These are phyloP conservation scores for Parauchenoglanis ngamensis DNA, from an alignment of 2,797 vertebrate genomes.

Conservation along the genomic window DNA sequence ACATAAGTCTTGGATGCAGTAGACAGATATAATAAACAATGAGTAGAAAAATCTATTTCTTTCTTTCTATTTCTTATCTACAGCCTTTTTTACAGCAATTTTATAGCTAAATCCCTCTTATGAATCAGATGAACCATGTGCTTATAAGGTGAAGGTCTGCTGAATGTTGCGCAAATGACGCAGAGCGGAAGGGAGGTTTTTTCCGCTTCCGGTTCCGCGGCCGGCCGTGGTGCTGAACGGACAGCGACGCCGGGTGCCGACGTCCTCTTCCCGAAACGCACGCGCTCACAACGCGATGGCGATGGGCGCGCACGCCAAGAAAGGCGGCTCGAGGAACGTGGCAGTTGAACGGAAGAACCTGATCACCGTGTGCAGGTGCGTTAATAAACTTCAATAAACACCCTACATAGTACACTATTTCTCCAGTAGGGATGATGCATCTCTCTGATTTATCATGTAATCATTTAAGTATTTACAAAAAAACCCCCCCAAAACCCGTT, in stretches of 20 bases:
- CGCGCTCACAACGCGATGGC: constrained; percentile 78
- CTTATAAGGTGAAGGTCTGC: not conserved
- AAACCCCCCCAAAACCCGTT: not conserved
- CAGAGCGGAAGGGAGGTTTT: not conserved
- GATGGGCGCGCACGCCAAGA: constrained; percentile 82
- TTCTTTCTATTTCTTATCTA: not conserved
- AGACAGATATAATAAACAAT: not conserved
- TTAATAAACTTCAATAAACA: no score
- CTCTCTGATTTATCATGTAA: no score
- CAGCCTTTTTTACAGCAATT: not conserved
- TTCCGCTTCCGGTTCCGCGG: not conserved
- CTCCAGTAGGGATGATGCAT: not conserved
- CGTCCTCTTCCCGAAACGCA: constrained; percentile 1
- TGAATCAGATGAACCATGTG: not conserved
- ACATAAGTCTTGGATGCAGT: not conserved
- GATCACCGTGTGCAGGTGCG: constrained; percentile 91
- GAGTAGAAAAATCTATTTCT: not conserved
- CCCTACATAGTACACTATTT: not conserved
- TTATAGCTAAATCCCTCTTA: not conserved
- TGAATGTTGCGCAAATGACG: not conserved
- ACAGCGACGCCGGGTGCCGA: constrained; percentile 32
- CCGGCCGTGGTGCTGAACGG: constrained; percentile 31
- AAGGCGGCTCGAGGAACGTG: constrained; percentile 82
- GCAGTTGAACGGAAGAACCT: constrained; percentile 91
- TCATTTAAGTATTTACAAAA: not conserved